Conservation (phyloP, 2,113 vertebrate species). For the Hepsetus odoe region DNA sequence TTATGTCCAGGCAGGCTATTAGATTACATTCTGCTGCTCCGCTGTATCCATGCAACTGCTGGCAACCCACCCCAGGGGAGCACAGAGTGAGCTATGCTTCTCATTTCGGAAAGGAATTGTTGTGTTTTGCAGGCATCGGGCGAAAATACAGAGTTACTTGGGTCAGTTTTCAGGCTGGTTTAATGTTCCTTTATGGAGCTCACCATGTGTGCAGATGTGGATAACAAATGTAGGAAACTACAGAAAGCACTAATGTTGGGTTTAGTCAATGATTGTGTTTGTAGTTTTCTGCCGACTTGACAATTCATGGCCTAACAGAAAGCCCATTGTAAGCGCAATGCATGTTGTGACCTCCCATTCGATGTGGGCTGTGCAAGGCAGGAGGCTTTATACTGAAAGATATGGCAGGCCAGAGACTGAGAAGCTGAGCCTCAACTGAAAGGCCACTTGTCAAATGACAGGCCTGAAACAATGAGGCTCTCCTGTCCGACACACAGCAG, state of each 20-base stretch:
- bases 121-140: constrained; percentile 42
- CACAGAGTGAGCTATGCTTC: constrained; percentile 34
- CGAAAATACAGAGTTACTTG: constrained; percentile 20
- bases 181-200: constrained; percentile 6
- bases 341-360: constrained; percentile 44
- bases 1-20: constrained; percentile 69
- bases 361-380: constrained; percentile 4
- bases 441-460: constrained; percentile 71
- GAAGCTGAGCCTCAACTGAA: constrained; percentile 52
- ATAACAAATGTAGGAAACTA: constrained; percentile 23
- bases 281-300: constrained; percentile 42
- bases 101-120: constrained; percentile 57
- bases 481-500: constrained; percentile 45
- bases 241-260: constrained; percentile 10
- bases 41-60: constrained; percentile 36
- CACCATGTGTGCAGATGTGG: not conserved
- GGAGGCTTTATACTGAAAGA: constrained; percentile 12
- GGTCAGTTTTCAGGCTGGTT: constrained; percentile 45
- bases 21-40: constrained; percentile 64
- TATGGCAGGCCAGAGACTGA: constrained; percentile 54
- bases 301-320: constrained; percentile 26
- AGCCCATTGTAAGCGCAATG: constrained; percentile 24
- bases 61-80: constrained; percentile 26
- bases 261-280: constrained; percentile 15
- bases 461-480: constrained; percentile 59